Evolutionary conservation across 2,113 vertebrate genomes (phyloP), one percentile per base, ranked within the genome.

Genomic region (Petaurus breviceps): DNA sequence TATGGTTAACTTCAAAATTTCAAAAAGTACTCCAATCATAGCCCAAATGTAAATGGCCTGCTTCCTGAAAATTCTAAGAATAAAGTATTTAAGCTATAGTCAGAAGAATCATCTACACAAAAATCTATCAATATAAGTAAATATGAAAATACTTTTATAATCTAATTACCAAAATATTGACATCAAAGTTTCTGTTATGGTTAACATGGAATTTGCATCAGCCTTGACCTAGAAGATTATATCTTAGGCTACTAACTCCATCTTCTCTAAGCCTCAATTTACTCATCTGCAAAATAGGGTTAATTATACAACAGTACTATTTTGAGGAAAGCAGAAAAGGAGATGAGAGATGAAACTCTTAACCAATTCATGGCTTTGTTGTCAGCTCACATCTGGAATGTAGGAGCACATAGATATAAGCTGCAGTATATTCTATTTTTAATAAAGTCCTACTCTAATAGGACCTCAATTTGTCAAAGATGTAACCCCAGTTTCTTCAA

Each of bases 71-170:
- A 2, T 57, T 93, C 95, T 94, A 93, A 92, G 89, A 77, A 96
- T 96, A 94, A 96, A 97, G 95, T 53, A 92, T 94, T 94, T 95
- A 89, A 55, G 0, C 46, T 95, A 95, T 91, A 96, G 97, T 98
- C 77, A 84, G 55, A 97, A 96, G 94, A 97, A 51, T 91, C 93
- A 92, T 47, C 93, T 23, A 61, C 94, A 52, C 43, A 9, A 50
- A 92, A 97, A 97, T 77, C 49, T 95, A 84, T 53, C 93, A 77
- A 91, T 96, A 97, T 94, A 96, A 96, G 95, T 94, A 97, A 91
- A 94, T 37, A 54, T 94, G 90, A 96, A 96, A 98, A 97, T 89
- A 95, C 90, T 1, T 94, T 93, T 93, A 93, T 95, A 97, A 96
- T 96, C 31, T 52, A 68, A 31, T 94, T 96, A 96, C 50, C 92